Evolutionary conservation across 2,113 vertebrate genomes (phyloP), one percentile per base, ranked within the genome.

Genomic region (Ageneiosus marmoratus): DNA sequence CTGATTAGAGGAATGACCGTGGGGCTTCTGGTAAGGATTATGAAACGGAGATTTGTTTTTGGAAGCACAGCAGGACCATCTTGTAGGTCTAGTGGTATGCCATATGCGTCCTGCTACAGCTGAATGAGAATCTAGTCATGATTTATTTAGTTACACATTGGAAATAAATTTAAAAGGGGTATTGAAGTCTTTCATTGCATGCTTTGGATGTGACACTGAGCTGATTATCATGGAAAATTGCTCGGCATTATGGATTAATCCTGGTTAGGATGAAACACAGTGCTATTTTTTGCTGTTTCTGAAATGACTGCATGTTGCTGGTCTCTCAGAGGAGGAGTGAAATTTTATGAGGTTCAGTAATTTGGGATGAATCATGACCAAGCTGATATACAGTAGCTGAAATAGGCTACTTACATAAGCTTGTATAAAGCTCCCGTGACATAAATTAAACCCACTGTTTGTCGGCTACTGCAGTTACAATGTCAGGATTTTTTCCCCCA

Each of bases 401-500:
- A 46, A 82, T 62, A 12, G 69, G 44, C 56, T 46, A 29, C 50
- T 82, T 56, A 74, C 50, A 50, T 48, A 60, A 62, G 56, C 46
- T 34, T 86, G 62, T 69, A 70, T 73, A 72, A 69, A 63, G n/a
- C 48, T 79, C 22, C 51, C 16, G 75, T 87, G 77, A 84, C 58
- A 60, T 63, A 34, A 24, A 81, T 77, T 22, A 81, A 81, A 81
- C 51, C 77, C 44, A 77, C 37, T 18, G 11, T 84, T 84, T 81
- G 79, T 70, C 75, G 56, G 18, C 80, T 83, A 77, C 82, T 67
- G 81, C 6, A 44, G 73, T 41, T 41, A 41, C 37, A 83, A 90
- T 90, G 88, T 84, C 83, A 89, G 87, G 87, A 90, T 46, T 90
- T 85, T 48, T 16, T 1, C 56, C 53, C 79, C 72, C 82, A 15